Evolutionary conservation across 2,113 vertebrate species (phyloP).

Genomic region (Calidris pugnax): DNA sequence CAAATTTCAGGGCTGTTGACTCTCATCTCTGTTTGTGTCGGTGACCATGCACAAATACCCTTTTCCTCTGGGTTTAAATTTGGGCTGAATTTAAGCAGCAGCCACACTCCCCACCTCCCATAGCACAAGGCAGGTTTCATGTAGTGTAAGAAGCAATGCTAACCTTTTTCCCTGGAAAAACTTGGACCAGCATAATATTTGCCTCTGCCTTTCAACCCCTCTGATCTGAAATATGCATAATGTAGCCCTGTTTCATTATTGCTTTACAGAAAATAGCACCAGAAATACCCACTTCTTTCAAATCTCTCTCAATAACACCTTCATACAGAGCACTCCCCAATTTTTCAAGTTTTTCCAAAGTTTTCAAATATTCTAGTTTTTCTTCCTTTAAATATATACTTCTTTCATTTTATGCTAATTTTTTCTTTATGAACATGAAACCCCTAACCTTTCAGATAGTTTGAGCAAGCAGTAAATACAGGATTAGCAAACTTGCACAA

Average conservation of each 20-base stretch:
- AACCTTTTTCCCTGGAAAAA: background rate
- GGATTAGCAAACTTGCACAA: background rate
- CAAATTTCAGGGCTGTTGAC: background rate
- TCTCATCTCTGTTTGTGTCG: background rate
- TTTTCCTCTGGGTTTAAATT: rapidly evolving
- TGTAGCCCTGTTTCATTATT: background rate
- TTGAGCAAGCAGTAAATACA: background rate
- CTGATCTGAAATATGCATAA: background rate
- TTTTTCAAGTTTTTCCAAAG: background rate
- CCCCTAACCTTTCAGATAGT: background rate
- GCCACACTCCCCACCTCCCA: no score
- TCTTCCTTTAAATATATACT: background rate
- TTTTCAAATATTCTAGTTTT: background rate
- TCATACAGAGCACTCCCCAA: background rate
- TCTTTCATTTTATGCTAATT: background rate
- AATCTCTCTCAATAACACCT: background rate
- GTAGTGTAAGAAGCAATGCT: background rate
- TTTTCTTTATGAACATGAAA: background rate
- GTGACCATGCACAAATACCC: rapidly evolving
- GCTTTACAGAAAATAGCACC: background rate
- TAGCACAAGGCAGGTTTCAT: background rate
- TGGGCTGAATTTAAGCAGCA: background rate
- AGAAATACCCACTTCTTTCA: background rate
- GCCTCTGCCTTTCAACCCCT: background rate
- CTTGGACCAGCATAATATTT: background rate